phyloP scores from a whole-genome alignment of 2,888 invertebrate genomes.

The Caenorhabditis japonica region DNA sequence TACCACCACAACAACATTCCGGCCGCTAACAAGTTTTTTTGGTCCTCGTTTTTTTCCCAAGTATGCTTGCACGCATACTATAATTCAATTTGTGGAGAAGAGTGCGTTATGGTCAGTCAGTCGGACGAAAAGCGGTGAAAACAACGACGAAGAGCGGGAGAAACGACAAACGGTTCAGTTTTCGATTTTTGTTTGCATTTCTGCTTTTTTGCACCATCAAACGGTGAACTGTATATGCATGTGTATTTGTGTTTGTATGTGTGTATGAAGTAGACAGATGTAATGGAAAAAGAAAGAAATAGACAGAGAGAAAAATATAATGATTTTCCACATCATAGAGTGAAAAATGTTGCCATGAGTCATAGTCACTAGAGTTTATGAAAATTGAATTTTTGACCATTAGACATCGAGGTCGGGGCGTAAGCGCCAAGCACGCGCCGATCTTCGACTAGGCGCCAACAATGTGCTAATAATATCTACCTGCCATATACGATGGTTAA shows the following conservation, averaged over 20 bases:
- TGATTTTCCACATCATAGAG: too few species aligned
- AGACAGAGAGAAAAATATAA: too few species aligned
- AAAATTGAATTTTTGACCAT: too few species aligned
- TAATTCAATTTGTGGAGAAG: constrained; percentile 23
- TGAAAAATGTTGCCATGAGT: too few species aligned
- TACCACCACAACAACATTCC: constrained; percentile 26
- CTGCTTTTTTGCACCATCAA: constrained; percentile 38
- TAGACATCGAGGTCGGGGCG: too few species aligned
- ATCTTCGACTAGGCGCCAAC: too few species aligned
- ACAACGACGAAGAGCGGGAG: constrained; percentile 9
- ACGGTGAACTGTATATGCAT: too few species aligned
- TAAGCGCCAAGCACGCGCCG: too few species aligned
- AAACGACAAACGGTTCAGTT: constrained; percentile 26
- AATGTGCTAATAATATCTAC: too few species aligned
- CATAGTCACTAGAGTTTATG: too few species aligned
- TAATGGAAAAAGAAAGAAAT: constrained; percentile 9
- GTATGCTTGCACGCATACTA: constrained; percentile 45
- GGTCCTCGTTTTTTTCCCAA: constrained; percentile 16
- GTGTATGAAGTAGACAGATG: constrained; percentile 1
- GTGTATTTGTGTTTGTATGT: constrained; percentile 17
- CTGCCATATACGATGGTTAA: too few species aligned
- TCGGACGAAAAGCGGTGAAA: constrained; percentile 16
- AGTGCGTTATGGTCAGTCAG: not conserved
- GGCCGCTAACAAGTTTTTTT: constrained; percentile 42
- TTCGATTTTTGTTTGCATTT: constrained; percentile 30